Conservation (phyloP, 2,113 vertebrate genomes). For the Rhipidura dahli region DNA sequence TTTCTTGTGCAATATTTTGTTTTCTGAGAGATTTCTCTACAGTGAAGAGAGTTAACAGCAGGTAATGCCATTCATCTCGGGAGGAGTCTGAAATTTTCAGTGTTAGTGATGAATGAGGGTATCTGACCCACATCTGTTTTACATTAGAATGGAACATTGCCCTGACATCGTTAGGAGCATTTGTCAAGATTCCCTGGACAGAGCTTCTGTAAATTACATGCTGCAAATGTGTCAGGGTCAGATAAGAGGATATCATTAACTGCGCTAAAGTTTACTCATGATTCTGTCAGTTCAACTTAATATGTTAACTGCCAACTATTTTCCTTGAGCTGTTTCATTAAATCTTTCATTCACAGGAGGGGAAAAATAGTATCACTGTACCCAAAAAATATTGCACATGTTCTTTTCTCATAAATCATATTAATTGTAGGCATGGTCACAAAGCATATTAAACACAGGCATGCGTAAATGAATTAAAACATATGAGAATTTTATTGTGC, state of each 20-base stretch:
- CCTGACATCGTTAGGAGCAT: slow-evolving; percentile 84
- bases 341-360: slow-evolving; percentile 72
- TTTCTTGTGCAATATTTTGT: neutral
- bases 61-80: slow-evolving; percentile 76
- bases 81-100: slow-evolving; percentile 64
- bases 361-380: slow-evolving; percentile 37
- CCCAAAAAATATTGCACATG: slow-evolving; percentile 64
- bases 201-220: slow-evolving; percentile 89
- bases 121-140: slow-evolving; percentile 91
- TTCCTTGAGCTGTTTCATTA: slow-evolving; percentile 72
- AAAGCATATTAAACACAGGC: slow-evolving; percentile 76
- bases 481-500: slow-evolving; percentile 76
- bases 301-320: slow-evolving; percentile 63
- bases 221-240: slow-evolving; percentile 87
- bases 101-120: slow-evolving; percentile 79
- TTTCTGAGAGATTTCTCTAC: slow-evolving; percentile 31
- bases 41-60: slow-evolving; percentile 70
- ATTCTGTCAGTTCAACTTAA: slow-evolving; percentile 71
- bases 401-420: slow-evolving; percentile 78
- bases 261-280: slow-evolving; percentile 74
- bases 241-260: slow-evolving; percentile 86
- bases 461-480: slow-evolving; percentile 84
- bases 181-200: slow-evolving; percentile 87
- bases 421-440: slow-evolving; percentile 78
- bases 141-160: slow-evolving; percentile 88